Conservation (phyloP, 2,888 invertebrate genomes). For the Platycheirus albimanus region DNA sequence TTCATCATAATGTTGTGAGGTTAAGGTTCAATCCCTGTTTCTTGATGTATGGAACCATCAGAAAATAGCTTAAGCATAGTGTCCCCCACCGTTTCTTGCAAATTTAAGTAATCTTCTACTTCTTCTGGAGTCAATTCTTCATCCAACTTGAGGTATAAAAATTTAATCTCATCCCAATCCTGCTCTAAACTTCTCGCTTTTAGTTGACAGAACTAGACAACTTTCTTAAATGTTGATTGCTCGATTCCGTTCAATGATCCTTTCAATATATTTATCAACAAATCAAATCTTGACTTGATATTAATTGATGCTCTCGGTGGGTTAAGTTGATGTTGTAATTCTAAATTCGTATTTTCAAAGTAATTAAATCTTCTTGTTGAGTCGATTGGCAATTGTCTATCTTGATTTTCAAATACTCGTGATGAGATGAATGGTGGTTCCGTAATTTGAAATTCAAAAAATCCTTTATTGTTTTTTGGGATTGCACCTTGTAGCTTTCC, state of each 20-base stretch:
- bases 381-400: too few relatives aligned
- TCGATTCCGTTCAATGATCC: slow-evolving; percentile 1
- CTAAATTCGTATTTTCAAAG: too few relatives aligned
- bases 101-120: slow-evolving; percentile 1
- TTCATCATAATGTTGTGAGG: too few relatives aligned
- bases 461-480: too few relatives aligned
- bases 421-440: too few relatives aligned
- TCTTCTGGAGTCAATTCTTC: neutral
- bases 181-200: slow-evolving; percentile 7
- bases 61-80: too few relatives aligned
- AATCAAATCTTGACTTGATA: neutral
- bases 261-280: slow-evolving; percentile 7
- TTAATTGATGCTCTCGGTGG: neutral
- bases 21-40: too few relatives aligned
- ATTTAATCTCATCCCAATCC: slow-evolving; percentile 15
- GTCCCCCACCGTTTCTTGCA: slow-evolving; percentile 4
- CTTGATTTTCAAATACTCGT: too few relatives aligned
- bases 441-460: too few relatives aligned
- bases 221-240: neutral
- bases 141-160: slow-evolving; percentile 1
- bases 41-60: too few relatives aligned
- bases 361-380: too few relatives aligned
- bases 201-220: slow-evolving; percentile 2
- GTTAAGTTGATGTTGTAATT: neutral
- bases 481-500: too few relatives aligned